Evolutionary conservation across 2,113 vertebrate species (phyloP), one percentile per base, ranked within the genome.

Genomic region (Macrotis lagotis): DNA sequence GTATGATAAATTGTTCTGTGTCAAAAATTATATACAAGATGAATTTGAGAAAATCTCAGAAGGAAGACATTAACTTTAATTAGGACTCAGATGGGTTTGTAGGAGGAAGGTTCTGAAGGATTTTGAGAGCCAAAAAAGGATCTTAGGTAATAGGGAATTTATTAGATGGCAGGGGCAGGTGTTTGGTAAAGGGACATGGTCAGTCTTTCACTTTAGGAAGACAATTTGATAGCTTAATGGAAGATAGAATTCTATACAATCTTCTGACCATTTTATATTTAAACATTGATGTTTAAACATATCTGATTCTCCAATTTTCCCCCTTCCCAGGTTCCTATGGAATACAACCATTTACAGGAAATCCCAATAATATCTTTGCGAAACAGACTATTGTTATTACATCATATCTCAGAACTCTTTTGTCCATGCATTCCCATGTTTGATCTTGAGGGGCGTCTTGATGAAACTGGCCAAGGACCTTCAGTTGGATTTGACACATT

Each of bases 381-480:
- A 95, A 99, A 99, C 98, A 98, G 99, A 53, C 98, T 99, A 96
- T 98, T 99, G 95, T 98, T 99, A 25, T 98, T 99, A 95, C 99
- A 99, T 94, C 99, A 99, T 98, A 99, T 99, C 98, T 99, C 99
- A 0, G 99, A 99, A 97, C 99, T 99, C 93, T 99, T 99, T 98
- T 99, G 99, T 96, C 99, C 99, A 48, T 99, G 99, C 93, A 99
- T 99, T 97, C 99, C 99, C 52, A 99, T 99, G 99, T 99, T 99
- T 44, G 99, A 99, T 98, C 99, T 99, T 88, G 99, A 99, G 98
- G 99, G 99, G 31, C 99, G 99, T 14, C 99, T 99, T 10, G 99
- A 99, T 24, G 99, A 99, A 97, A 99, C 99, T 0, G 99, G 99
- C 11, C 99, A 99, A 0, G 99, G 99, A 50, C 99, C 99, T 4